phyloP scores from a whole-genome alignment of 2,113 vertebrate genomes.

The Acanthisitta chloris region DNA sequence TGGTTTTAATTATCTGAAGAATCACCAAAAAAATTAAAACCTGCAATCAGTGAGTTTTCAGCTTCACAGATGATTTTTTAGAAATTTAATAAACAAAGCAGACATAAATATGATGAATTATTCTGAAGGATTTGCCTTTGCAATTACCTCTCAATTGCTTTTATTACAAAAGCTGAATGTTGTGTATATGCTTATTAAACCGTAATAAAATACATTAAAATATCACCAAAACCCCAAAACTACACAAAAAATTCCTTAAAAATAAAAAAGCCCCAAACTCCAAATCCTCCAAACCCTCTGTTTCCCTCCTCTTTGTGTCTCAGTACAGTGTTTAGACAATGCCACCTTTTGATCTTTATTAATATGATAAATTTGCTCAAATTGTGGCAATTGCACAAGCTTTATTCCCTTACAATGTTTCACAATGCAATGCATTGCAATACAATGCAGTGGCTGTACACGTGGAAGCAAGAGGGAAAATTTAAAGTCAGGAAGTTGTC shows the following conservation, averaged over 20 bases:
- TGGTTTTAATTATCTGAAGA: constrained; percentile 11
- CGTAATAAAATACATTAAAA: neutral
- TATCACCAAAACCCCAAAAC: neutral
- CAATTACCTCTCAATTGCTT: neutral
- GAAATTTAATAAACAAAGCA: neutral
- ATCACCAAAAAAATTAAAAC: neutral
- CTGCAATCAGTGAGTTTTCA: neutral
- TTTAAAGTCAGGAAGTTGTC: neutral
- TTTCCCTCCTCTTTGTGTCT: neutral
- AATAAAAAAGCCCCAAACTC: rapidly evolving
- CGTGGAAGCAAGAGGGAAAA: neutral
- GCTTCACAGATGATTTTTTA: neutral
- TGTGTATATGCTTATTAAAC: neutral
- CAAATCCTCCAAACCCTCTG: rapidly evolving
- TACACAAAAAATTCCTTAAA: neutral
- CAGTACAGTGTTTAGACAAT: neutral
- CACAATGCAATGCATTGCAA: neutral
- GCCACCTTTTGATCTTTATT: neutral
- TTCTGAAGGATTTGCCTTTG: neutral
- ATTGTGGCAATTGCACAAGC: neutral
- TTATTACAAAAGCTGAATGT: neutral
- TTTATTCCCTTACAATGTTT: neutral
- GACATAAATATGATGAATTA: neutral
- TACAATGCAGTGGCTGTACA: neutral
- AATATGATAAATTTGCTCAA: neutral